Evolutionary conservation across 2,113 vertebrate genomes (phyloP).

Genomic region (Martes martes): DNA sequence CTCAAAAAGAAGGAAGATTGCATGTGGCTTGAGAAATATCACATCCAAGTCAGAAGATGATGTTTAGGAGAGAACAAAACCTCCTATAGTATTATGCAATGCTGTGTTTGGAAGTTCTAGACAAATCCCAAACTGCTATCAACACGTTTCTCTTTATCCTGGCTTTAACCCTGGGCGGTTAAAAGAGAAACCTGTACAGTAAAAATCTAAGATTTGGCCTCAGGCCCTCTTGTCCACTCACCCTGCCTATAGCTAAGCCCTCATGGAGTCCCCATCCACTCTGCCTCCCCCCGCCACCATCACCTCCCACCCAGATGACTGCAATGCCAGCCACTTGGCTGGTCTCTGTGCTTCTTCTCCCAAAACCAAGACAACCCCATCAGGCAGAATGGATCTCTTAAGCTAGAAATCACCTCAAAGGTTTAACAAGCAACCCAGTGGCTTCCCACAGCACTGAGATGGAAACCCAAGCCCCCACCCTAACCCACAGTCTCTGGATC

Average conservation of each 20-base stretch:
- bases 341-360: not conserved
- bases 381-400: not conserved
- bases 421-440: not conserved
- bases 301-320: not conserved
- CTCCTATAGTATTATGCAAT: not conserved
- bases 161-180: not conserved
- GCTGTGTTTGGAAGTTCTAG: not conserved
- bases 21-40: not conserved
- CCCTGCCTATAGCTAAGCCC: not conserved
- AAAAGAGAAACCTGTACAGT: not conserved
- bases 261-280: not conserved
- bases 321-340: not conserved
- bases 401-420: not conserved
- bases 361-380: not conserved
- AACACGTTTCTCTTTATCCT: not conserved
- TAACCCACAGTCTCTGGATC: not conserved
- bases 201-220: not conserved
- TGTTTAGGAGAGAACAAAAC: not conserved
- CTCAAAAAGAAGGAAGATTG: not conserved
- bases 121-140: not conserved
- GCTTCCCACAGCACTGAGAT: not conserved
- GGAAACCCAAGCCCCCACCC: not conserved
- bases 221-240: not conserved
- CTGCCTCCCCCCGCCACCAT: not conserved
- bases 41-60: not conserved